These are phyloP conservation scores for Nyctereutes procyonoides DNA, from an alignment of 2,113 vertebrate species.

Conservation along the genomic window DNA sequence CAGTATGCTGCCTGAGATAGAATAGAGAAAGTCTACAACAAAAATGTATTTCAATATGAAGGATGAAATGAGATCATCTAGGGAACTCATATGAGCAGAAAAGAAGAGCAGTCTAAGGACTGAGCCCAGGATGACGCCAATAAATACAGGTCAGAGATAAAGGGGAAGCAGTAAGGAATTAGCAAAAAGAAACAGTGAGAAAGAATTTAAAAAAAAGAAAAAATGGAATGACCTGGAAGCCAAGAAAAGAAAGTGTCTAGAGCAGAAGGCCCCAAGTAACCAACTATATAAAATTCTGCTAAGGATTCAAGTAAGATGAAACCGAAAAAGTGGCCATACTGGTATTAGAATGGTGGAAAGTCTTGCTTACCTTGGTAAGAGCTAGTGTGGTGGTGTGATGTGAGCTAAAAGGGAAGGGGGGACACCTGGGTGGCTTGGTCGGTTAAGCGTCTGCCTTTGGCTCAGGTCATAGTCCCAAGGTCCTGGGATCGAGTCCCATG, in stretches of 20 bases:
- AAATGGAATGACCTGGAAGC: not conserved
- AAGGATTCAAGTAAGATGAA: not conserved
- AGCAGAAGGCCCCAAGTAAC: not conserved
- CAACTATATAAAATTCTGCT: not conserved
- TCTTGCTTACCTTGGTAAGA: not conserved
- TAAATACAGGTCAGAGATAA: not conserved
- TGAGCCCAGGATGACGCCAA: not conserved
- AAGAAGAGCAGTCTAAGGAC: not conserved
- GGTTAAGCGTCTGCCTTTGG: no score
- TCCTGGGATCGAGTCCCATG: no score
- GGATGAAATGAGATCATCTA: not conserved
- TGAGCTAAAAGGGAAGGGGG: not conserved
- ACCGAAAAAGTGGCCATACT: not conserved
- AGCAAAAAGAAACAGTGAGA: not conserved
- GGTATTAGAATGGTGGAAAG: not conserved
- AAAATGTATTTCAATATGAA: not conserved
- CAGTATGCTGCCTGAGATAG: not conserved
- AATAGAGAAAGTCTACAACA: not conserved
- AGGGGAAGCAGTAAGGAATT: not conserved
- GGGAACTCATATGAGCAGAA: not conserved
- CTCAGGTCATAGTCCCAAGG: no score
- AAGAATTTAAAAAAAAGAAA: not conserved
- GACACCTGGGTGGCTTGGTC: not conserved
- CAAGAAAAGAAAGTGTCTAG: not conserved
- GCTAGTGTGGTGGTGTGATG: not conserved